Base-by-base conservation (phyloP, 2,113 vertebrate genomes). In the Petrocephalus zakoni region DNA sequence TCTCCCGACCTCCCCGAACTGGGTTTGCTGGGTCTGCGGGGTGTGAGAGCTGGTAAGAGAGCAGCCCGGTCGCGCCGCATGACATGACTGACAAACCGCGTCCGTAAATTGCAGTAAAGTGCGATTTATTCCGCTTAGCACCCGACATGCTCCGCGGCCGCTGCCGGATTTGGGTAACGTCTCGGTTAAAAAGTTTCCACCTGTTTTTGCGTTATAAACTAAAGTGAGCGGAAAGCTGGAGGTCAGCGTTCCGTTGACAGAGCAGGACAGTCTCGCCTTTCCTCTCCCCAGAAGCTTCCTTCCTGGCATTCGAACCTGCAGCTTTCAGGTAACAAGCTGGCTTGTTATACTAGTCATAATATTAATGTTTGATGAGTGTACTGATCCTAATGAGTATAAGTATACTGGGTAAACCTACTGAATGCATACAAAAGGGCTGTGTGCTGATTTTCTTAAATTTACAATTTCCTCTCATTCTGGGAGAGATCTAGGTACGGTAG, bases 291-390 rank as follows among this genome's bases (percentile, higher is more conserved):
- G 4, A 8, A 84, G 15, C 49, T 86, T 55, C 84, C 84, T 86
- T 86, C 52, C 84, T 85, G 51, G 84, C 17, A 29, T 85, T 85
- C 55, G 84, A 85, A 52, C 51, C 84, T 86, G 51, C 11, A 55
- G 34, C 51, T 4, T 86, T 53, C 49, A 6, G 5, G 29, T 86
- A 5, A 37, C 56, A 85, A 51, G 49, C n/a, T 52, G 22, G 10
- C 49, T 85, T 85, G 9, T 85, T 85, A 3, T 47, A 15, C 46
- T 15, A 49, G 82, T 85, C 21, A 49, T 25, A n/a, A 52, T 25
- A 51, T 52, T 51, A 51, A n/a, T 85, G 42, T 85, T 85, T 85
- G 19, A 25, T 51, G 22, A 52, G n/a, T n/a, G n/a, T n/a, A n/a
- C n/a, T n/a, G n/a, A n/a, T n/a, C n/a, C n/a, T n/a, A n/a, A n/a